phyloP scores from a whole-genome alignment of 2,888 invertebrate genomes.

The Nomada fucata region DNA sequence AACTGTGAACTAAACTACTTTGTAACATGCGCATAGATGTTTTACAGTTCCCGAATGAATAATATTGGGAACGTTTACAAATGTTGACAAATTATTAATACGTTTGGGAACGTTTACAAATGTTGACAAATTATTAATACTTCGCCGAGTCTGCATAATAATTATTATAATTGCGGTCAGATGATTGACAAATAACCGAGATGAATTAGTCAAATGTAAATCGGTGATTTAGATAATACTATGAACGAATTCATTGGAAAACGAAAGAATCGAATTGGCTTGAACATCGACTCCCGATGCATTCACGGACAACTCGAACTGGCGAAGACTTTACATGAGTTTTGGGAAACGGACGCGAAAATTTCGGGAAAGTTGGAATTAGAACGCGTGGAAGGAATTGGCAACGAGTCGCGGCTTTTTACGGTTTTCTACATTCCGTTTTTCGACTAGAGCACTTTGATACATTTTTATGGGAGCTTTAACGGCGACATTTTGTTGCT shows the following conservation, averaged over 20 bases:
- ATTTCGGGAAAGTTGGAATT: conserved; percentile 19
- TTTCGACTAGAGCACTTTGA: not conserved
- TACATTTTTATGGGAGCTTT: conserved; percentile 15
- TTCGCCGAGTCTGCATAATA: no score
- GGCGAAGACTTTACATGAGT: not conserved
- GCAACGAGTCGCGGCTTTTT: conserved; percentile 20
- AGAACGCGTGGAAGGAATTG: conserved; percentile 31
- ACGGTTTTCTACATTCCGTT: not conserved
- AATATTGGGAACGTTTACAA: no score
- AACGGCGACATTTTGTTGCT: not conserved
- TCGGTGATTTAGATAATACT: no score
- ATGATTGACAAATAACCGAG: no score
- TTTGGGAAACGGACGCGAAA: not conserved
- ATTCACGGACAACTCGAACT: not conserved
- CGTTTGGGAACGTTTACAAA: no score
- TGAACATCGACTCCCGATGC: not conserved
- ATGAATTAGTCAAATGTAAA: no score
- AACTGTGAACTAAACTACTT: no score
- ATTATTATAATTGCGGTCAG: no score
- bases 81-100: no score
- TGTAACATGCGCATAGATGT: no score
- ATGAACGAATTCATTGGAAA: not conserved
- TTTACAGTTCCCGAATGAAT: no score
- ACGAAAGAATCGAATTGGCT: conserved; percentile 5
- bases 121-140: no score